Base-by-base conservation (phyloP, 2,113 vertebrate species). In the Syngnathus scovelli region DNA sequence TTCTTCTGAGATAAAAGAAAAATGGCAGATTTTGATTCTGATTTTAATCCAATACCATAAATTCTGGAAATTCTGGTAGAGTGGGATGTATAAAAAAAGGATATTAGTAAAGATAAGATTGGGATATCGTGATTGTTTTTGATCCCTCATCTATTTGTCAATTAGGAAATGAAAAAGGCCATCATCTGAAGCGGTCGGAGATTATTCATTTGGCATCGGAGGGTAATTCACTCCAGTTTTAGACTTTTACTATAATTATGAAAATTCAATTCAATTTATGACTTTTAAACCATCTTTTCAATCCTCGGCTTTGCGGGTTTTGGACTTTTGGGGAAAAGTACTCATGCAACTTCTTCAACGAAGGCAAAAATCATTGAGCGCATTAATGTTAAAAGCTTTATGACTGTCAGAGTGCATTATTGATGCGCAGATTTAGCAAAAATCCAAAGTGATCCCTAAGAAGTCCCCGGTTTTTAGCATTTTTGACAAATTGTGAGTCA, bases 211-310 rank as follows among this genome's bases (percentile, higher is more conserved):
- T 76, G 78, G 76, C 79, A 77, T 84, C 66, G 75, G 79, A 64
- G 74, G 81, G 84, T 81, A 82, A 85, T 86, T 87, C 79, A 72
- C 60, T 61, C 66, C 65, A 80, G 60, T 82, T 83, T 82, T 71
- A 72, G 69, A 84, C 84, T 85, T 73, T 89, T 80, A 86, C 58
- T 51, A 68, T 87, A 87, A 86, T 86, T 85, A 84, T 80, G 70
- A 83, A 84, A 87, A 86, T 82, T 82, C 84, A 86, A 84, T 87
- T 87, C 83, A 84, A 80, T 86, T 80, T 38, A 80, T 59, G 77
- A 84, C 64, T 81, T 77, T 78, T 77, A 79, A 83, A 83, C 71
- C 81, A 79, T 85, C 71, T 80, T 69, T 79, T 33, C 38, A 51
- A 76, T 79, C 76, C 78, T 71, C 10, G 61, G 82, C 68, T 80